Evolutionary conservation across 2,888 invertebrate species (phyloP), one percentile per base, ranked within the genome.

Genomic region (Campoletis raptor): DNA sequence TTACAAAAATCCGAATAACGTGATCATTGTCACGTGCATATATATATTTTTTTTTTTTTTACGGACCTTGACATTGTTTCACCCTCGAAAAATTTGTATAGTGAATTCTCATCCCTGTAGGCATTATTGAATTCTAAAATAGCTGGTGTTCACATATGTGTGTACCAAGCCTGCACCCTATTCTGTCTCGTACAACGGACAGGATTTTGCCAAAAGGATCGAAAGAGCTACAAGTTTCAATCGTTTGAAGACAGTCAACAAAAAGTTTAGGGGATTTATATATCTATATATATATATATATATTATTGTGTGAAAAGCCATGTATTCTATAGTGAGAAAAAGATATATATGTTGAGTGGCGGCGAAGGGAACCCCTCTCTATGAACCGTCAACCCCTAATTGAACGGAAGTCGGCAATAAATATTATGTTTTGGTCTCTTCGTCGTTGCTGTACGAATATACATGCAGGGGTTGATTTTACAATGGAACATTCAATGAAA

Each of bases 351-450:
- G 78, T 54, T 79, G 15, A 72, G 73, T 69, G 70, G 78, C 61
- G 48, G 37, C 79, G 66, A 66, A 30, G 57, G 74, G 81, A 30
- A 85, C 87, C 88, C 87, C 87, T 86, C 87, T 74, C 76, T 61
- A 85, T 61, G 88, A 89, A 87, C 90, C 90, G 91, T 90, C 91
- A 92, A 91, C 92, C 93, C 93, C 93, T 94, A 94, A 94, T 94
- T 94, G 94, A 94, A 94, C 94, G 94, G 94, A 94, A 93, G 92
- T 92, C 87, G 90, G 93, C 94, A 93, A 94, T 94, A 94, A 94
- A 94, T 94, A 94, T 94, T 93, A 93, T 90, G 92, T 91, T 92
- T 92, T 91, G 91, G 85, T 88, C 85, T 77, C 91, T 91, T 87
- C 88, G 89, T 80, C 76, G 90, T 90, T 91, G 92, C 92, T 93